Evolutionary conservation across 2,888 invertebrate genomes (phyloP), one percentile per base, ranked within the genome.

Genomic region (Tachina grossa): DNA sequence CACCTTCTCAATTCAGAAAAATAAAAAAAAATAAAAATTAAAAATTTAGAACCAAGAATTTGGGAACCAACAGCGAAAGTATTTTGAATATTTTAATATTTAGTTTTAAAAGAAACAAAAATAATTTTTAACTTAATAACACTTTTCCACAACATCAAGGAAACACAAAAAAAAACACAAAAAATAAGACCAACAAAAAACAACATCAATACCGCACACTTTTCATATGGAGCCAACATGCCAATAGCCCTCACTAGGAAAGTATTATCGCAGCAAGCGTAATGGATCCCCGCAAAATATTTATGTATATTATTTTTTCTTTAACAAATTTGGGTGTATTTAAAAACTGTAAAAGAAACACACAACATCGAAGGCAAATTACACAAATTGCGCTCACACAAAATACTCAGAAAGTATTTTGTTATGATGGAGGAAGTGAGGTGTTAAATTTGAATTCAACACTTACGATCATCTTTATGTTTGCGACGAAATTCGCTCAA

Each of bases 391-490:
- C 68, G 75, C 47, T 51, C 14, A 81, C 39, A 81, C 19, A 75
- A 45, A 61, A 63, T 61, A 53, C 9, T 78, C 66, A 78, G 55
- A n/a, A 57, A 51, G 11, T 41, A 53, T 75, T 78, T 77, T 53
- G 78, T 77, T 49, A 84, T 76, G 79, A 45, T 61, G 55, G 59
- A 65, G 31, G 31, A 4, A n/a, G 55, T 59, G 66, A 6, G 19
- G 55, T 61, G 66, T 71, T 65, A 75, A 69, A 72, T 68, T 43
- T 45, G 53, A 77, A 81, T 71, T 80, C 78, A 89, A 95, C 83
- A 83, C 95, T 95, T 95, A 95, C 95, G 94, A 92, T 95, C 95
- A 90, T 94, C 93, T 92, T 94, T 94, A 92, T 95, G 95, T 93
- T 95, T 95, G 91, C 95, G 94, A 89, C 95, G 93, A 93, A 95